Percentiles rank a stretch among this genome's conserved stretches.
Conservation (phyloP, 2,797 vertebrate genomes). For the Xerus rutilus region DNA sequence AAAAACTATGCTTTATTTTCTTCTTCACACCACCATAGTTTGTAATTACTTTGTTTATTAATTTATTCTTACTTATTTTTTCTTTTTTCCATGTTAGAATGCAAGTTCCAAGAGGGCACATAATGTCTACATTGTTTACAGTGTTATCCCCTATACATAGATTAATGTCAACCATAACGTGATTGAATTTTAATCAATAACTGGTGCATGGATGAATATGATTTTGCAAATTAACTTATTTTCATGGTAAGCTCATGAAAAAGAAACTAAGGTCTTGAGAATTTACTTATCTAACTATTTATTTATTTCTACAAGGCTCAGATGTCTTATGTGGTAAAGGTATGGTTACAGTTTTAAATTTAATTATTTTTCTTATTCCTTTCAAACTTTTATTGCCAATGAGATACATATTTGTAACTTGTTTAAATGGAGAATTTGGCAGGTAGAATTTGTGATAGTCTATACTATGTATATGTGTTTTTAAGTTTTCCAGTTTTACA, state of each 20-base stretch:
- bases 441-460: background rate
- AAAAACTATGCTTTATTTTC: background rate
- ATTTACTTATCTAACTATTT: background rate
- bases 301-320: background rate
- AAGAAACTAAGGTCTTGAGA: background rate
- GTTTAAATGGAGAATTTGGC: background rate
- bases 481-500: background rate
- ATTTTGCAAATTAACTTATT: conserved; percentile 16
- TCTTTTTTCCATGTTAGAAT: background rate
- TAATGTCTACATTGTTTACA: background rate
- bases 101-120: background rate
- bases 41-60: background rate
- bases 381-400: background rate
- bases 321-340: background rate
- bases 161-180: background rate
- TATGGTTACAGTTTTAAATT: background rate
- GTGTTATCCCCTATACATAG: background rate
- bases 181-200: background rate
- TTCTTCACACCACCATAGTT: background rate
- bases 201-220: background rate
- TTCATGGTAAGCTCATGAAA: background rate
- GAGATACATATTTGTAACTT: background rate
- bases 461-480: background rate
- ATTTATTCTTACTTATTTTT: background rate
- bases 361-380: background rate